phyloP scores from a whole-genome alignment of 2,797 vertebrate genomes.

The Dermochelys coriacea region DNA sequence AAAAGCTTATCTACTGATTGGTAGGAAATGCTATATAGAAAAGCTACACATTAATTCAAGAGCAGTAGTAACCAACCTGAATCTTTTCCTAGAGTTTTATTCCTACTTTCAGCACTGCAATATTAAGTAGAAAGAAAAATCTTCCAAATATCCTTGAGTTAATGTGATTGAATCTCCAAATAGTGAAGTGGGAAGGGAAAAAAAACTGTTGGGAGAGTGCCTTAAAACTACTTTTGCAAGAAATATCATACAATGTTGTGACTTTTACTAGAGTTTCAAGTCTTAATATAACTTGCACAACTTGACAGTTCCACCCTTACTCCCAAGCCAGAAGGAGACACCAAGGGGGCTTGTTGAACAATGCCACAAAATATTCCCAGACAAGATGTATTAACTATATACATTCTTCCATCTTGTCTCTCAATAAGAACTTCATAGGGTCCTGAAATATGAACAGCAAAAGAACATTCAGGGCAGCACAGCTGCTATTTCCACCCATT shows the following conservation, averaged over 20 bases:
- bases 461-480: neutral
- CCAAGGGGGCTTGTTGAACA: neutral
- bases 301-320: neutral
- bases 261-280: neutral
- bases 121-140: neutral
- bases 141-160: neutral
- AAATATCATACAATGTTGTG: neutral
- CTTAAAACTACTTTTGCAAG: neutral
- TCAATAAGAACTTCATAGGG: neutral
- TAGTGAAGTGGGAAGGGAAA: neutral
- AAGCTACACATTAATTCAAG: neutral
- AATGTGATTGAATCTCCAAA: neutral
- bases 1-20: neutral
- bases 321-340: fast-evolving
- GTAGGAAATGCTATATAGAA: neutral
- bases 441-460: neutral
- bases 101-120: neutral
- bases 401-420: neutral
- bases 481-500: neutral
- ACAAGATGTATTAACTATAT: neutral
- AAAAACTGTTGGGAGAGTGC: neutral
- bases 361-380: neutral
- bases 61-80: neutral
- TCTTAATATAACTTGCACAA: neutral
- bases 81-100: neutral